A percentile compares a stretch with the other conserved stretches of the same genome.
Conservation (phyloP, 2,797 vertebrate genomes). For the Leucoraja ocellata region DNA sequence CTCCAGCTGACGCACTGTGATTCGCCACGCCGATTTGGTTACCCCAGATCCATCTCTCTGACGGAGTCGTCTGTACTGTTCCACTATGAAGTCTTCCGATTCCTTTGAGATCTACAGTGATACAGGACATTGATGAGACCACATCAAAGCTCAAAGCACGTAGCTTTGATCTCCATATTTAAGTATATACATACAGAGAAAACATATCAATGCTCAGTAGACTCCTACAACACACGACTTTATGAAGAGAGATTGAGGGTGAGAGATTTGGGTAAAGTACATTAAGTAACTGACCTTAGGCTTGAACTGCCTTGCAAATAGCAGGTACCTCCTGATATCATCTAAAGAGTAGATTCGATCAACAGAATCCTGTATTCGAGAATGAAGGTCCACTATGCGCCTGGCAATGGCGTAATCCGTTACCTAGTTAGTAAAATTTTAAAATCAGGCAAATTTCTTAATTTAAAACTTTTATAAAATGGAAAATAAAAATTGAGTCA, state of each 20-base stretch:
- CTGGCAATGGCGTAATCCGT: constrained; percentile 95
- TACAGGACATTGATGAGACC: too few relatives aligned
- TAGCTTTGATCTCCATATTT: too few relatives aligned
- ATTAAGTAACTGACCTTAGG: constrained; percentile 70
- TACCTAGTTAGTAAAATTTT: constrained; percentile 62
- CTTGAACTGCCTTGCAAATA: constrained; percentile 95
- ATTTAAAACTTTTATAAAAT: neutral
- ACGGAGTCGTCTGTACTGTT: constrained; percentile 90
- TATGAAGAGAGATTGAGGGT: too few relatives aligned
- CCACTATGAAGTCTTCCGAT: constrained; percentile 93
- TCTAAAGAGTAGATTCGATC: constrained; percentile 87
- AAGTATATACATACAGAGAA: neutral
- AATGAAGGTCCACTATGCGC: constrained; percentile 92
- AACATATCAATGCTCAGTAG: neutral
- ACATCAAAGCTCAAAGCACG: too few relatives aligned
- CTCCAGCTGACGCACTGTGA: constrained; percentile 90
- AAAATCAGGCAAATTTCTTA: neutral
- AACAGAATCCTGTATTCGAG: constrained; percentile 81
- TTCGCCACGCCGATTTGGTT: constrained; percentile 87
- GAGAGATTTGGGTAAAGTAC: too few relatives aligned
- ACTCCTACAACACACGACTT: neutral
- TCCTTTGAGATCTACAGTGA: constrained; percentile 81
- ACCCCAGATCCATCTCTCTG: constrained; percentile 82
- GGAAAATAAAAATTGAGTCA: neutral
- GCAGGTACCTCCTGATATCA: constrained; percentile 89